Base-by-base conservation (phyloP, 1,140 invertebrate species). In the Nautilus pompilius region DNA sequence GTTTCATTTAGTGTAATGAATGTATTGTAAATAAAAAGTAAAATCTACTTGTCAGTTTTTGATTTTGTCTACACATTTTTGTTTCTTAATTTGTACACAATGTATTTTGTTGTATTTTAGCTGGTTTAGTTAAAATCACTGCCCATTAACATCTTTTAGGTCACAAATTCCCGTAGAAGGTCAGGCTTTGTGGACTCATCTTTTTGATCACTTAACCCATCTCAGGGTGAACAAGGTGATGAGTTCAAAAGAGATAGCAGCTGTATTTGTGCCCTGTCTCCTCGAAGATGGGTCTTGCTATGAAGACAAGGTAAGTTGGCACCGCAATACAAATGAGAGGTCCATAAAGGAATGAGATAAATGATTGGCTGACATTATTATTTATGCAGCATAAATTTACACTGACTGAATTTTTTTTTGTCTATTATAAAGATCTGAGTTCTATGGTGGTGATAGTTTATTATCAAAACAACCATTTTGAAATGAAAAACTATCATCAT, bases 191-290 rank as follows among this genome's bases (percentile, higher is more conserved):
- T 80, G 77, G 77, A 67, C 72, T 33, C 67, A 62, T 20, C 49
- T 79, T 29, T 73, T 74, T 58, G 57, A 72, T 8, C 77, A 80
- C 61, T 74, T 79, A 53, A 24, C 62, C 10, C 33, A 54, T 6
- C 57, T 78, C 22, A 66, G 72, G 6, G 65, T 65, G 34, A 51
- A 66, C 41, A 64, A 71, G 29, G 73, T 73, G 3, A 74, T 80
- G 72, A 68, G 64, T 24, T 66, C 74, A 3, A 66, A 74, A 22
- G 74, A 80, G 53, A 65, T 80, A 15, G 72, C 78, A 8, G 68
- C 66, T 28, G 66, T 77, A 10, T 80, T 80, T 72, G 73, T 73
- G 0, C 77, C 75, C 5, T 73, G 73, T 49, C 54, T 80, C 8
- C 74, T 80, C 13, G 55, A 66, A 32, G 67, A 74, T 33, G 48